Evolutionary conservation across 2,113 vertebrate genomes (phyloP).

Genomic region (Brachirus orientalis): DNA sequence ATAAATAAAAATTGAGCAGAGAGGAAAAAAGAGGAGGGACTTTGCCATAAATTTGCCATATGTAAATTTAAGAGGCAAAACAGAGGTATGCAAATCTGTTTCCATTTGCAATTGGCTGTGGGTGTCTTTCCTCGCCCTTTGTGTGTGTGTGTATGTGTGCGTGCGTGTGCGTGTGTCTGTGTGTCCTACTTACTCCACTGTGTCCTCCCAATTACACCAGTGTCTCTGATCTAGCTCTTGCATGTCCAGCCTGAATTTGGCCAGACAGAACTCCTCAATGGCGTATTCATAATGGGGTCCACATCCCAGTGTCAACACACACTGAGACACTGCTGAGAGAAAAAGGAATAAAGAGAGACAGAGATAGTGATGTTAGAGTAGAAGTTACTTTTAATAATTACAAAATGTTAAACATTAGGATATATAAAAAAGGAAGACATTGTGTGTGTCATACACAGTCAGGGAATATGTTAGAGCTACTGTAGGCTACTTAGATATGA

Average conservation of each 20-base stretch:
- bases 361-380: no score
- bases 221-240: conserved; percentile 82
- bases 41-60: no score
- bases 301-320: conserved; percentile 77
- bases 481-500: no score
- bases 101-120: not conserved
- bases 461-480: no score
- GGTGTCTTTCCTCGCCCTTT: not conserved
- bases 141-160: conserved; percentile 17
- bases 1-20: no score
- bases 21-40: no score
- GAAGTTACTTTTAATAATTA: no score
- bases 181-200: conserved; percentile 83
- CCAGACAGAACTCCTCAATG: conserved; percentile 86
- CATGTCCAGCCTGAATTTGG: conserved; percentile 88
- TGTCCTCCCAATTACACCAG: conserved; percentile 93
- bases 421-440: no score
- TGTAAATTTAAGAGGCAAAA: no score
- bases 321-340: conserved; percentile 71
- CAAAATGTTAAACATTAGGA: no score
- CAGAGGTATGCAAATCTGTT: no score
- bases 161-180: conserved; percentile 27
- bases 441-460: no score
- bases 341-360: not conserved
- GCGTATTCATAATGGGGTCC: conserved; percentile 77